These are phyloP conservation scores for Lycophotia porphyrea DNA, from an alignment of 2,888 invertebrate genomes.

Conservation along the genomic window DNA sequence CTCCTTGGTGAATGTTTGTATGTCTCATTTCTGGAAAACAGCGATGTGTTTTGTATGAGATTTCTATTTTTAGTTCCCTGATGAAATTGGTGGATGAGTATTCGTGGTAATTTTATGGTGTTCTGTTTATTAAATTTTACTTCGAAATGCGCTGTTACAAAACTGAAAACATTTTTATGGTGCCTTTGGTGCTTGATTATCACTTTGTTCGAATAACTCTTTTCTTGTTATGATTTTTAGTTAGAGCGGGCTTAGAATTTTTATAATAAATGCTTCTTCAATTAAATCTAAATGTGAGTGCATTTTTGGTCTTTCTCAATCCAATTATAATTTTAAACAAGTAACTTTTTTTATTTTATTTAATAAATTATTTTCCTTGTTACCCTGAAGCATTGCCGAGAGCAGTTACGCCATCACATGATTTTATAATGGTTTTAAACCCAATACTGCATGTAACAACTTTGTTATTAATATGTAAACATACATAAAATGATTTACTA, in stretches of 20 bases:
- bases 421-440: not conserved
- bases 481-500: not conserved
- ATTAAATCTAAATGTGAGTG: not conserved
- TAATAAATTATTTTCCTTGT: not conserved
- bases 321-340: not conserved
- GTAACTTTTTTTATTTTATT: no score
- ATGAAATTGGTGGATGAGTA: not conserved
- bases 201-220: not conserved
- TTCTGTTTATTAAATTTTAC: not conserved
- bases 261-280: not conserved
- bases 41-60: not conserved
- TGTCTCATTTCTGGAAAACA: not conserved
- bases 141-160: not conserved
- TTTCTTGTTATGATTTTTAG: not conserved
- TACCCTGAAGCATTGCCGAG: no score
- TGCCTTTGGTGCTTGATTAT: not conserved
- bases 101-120: not conserved
- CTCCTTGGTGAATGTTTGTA: not conserved
- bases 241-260: not conserved
- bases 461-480: not conserved
- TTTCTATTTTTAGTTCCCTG: not conserved
- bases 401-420: not conserved
- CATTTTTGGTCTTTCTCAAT: not conserved
- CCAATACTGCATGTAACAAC: not conserved
- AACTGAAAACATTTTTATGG: slow-evolving; percentile 8